A percentile compares a stretch with the other conserved stretches of the same genome.
Evolutionary conservation across 2,888 invertebrate genomes (phyloP).

Genomic region (Notocelia uddmanniana): DNA sequence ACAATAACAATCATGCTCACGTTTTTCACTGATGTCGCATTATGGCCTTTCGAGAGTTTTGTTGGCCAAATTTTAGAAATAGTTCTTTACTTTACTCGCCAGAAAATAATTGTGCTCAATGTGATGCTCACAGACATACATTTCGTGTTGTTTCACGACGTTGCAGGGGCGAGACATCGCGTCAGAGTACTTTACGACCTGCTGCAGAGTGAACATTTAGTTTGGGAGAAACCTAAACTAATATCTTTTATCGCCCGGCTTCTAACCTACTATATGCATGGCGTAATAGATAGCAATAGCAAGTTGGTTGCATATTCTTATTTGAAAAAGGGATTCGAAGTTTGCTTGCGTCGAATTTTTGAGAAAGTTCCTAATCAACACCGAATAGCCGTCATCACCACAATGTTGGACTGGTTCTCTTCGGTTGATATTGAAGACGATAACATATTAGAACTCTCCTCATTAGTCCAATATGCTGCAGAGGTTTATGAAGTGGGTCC

Average conservation of each 20-base stretch:
- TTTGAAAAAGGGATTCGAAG: conserved; percentile 82
- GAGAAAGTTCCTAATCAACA: conserved; percentile 77
- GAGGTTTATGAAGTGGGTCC: conserved; percentile 70
- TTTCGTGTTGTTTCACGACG: conserved; percentile 60
- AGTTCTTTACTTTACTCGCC: conserved; percentile 62
- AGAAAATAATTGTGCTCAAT: conserved; percentile 63
- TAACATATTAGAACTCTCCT: conserved; percentile 82
- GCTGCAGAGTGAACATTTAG: conserved; percentile 77
- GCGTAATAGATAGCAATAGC: conserved; percentile 60
- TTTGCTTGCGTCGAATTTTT: conserved; percentile 82
- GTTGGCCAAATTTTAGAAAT: conserved; percentile 67
- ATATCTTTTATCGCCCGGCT: conserved; percentile 73
- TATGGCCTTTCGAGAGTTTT: conserved; percentile 70
- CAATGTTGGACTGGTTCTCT: conserved; percentile 83
- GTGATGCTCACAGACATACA: conserved; percentile 70
- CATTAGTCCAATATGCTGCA: conserved; percentile 82
- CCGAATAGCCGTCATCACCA: conserved; percentile 77
- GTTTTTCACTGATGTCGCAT: conserved; percentile 61
- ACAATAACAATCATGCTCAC: conserved; percentile 64
- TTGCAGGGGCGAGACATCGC: conserved; percentile 72
- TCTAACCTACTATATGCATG: conserved; percentile 77
- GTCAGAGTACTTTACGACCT: conserved; percentile 81
- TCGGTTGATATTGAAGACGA: conserved; percentile 70
- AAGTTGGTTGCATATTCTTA: conserved; percentile 60
- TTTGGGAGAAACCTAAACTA: conserved; percentile 70